Percentiles rank a stretch among this genome's conserved stretches.
These are phyloP conservation scores for Criorhina ranunculi DNA, from an alignment of 2,888 invertebrate species.

Conservation along the genomic window DNA sequence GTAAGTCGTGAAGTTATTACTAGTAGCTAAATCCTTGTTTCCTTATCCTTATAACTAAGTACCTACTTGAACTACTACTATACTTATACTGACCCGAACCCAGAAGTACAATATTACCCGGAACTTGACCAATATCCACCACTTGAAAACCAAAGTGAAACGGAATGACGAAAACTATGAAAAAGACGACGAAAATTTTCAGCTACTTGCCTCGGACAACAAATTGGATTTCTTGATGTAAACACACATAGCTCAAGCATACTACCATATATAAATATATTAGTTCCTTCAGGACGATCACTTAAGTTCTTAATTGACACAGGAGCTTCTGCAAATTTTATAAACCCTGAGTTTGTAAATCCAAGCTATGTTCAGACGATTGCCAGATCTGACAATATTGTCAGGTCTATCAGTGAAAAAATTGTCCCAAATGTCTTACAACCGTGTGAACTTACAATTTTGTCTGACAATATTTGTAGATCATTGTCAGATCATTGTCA, in stretches of 20 bases:
- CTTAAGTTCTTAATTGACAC: slow-evolving; percentile 42
- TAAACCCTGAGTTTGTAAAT: slow-evolving; percentile 37
- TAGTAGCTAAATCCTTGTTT: too few species aligned
- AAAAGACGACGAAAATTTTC: slow-evolving; percentile 23
- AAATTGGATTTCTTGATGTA: slow-evolving; percentile 21
- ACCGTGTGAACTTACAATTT: too few species aligned
- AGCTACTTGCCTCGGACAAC: slow-evolving; percentile 38
- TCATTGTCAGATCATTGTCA: too few species aligned
- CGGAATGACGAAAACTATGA: background rate
- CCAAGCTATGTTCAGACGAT: too few species aligned
- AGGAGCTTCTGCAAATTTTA: slow-evolving; percentile 44
- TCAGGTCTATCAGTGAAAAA: too few species aligned
- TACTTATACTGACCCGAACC: background rate
- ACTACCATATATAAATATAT: slow-evolving; percentile 36
- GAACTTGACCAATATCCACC: slow-evolving; percentile 15
- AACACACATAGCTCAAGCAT: slow-evolving; percentile 2
- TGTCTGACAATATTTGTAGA: too few species aligned
- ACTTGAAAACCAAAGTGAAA: slow-evolving; percentile 4
- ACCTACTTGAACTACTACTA: background rate
- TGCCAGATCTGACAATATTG: too few species aligned
- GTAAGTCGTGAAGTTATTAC: too few species aligned
- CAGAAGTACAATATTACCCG: background rate
- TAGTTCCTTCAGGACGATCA: background rate
- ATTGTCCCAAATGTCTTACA: too few species aligned
- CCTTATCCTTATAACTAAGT: too few species aligned